Conservation (phyloP, 2,888 invertebrate genomes). For the Bugulina stolonifera region DNA sequence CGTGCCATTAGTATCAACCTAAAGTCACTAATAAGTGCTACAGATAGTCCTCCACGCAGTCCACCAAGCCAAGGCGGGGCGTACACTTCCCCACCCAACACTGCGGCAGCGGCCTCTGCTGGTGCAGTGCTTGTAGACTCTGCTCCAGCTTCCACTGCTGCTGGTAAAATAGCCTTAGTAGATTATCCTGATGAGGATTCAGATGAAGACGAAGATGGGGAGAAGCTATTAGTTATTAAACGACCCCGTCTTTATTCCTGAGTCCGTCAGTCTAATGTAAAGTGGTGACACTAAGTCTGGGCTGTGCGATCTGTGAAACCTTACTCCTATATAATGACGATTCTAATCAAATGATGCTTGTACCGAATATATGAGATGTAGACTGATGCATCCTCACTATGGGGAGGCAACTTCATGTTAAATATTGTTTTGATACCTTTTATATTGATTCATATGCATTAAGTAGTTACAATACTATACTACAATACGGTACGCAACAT, state of each 20-base stretch:
- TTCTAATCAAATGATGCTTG: no score
- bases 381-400: no score
- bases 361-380: no score
- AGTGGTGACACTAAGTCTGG: no score
- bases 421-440: no score
- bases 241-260: background rate
- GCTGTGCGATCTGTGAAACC: no score
- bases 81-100: background rate
- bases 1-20: slow-evolving; percentile 17
- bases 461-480: no score
- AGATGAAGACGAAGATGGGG: slow-evolving; percentile 14
- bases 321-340: no score
- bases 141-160: slow-evolving; percentile 10
- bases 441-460: no score
- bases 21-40: slow-evolving; percentile 18
- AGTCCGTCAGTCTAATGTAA: no score
- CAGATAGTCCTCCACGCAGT: slow-evolving; percentile 19
- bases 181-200: slow-evolving; percentile 25
- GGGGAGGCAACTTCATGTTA: no score
- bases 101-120: background rate
- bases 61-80: background rate
- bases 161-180: slow-evolving; percentile 11
- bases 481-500: no score
- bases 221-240: background rate
- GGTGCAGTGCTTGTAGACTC: slow-evolving; percentile 10